Percentiles rank a stretch among this genome's conserved stretches.
Conservation (phyloP, 30 jellyfish, hydroid and myxozoan genomes). For the Mastigias papua region DNA sequence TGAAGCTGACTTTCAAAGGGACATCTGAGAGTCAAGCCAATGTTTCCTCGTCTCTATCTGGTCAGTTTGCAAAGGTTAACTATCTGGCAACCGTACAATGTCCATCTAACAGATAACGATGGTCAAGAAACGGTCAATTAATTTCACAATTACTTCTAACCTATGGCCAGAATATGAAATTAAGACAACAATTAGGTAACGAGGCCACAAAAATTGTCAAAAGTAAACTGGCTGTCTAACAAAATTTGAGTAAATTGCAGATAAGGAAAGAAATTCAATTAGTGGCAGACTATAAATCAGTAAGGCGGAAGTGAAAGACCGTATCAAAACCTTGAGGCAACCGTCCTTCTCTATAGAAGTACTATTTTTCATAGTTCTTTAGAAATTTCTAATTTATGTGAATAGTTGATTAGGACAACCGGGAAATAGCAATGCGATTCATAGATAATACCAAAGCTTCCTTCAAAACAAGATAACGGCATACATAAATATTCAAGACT, state of each 20-base stretch:
- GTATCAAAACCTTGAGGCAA: neutral
- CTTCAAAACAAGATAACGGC: too few species aligned
- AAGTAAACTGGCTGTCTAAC: neutral
- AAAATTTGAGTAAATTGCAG: neutral
- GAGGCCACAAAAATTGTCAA: conserved; percentile 1
- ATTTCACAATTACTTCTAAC: neutral
- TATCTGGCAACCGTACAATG: neutral
- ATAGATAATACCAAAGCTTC: too few species aligned
- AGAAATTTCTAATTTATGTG: too few species aligned
- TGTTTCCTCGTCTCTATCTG: neutral
- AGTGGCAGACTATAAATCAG: neutral
- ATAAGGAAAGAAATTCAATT: neutral
- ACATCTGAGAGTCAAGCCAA: neutral
- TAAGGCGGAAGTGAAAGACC: neutral
- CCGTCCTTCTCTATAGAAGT: too few species aligned
- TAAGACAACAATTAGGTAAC: neutral
- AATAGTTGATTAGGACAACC: too few species aligned
- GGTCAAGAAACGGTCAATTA: neutral
- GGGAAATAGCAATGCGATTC: too few species aligned
- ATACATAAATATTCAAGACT: too few species aligned
- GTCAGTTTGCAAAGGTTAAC: neutral
- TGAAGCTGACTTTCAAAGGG: neutral
- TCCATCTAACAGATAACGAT: neutral
- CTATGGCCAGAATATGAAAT: neutral
- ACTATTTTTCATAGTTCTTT: too few species aligned